phyloP scores from a whole-genome alignment of 2,113 vertebrate genomes.

The Cyprinodon tularosa region DNA sequence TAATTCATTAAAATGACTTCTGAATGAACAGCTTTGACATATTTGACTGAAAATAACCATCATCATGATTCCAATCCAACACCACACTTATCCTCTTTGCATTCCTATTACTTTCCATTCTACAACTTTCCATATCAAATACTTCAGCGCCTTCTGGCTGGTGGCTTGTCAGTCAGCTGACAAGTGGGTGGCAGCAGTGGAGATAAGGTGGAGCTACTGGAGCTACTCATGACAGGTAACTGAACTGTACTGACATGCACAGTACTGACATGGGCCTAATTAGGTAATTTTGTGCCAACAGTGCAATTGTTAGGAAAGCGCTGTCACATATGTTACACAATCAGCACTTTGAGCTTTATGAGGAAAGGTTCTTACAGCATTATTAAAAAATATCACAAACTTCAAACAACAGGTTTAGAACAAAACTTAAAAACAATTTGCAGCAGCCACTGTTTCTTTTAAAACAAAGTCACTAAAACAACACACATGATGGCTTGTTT shows the following conservation, averaged over 20 bases:
- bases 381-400: constrained; percentile 16
- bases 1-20: constrained; percentile 15
- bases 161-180: constrained; percentile 45
- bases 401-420: neutral
- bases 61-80: constrained; percentile 38
- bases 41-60: constrained; percentile 25
- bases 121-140: constrained; percentile 41
- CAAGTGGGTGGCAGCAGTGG: constrained; percentile 30
- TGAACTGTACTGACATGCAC: constrained; percentile 36
- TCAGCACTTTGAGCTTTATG: constrained; percentile 45
- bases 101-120: constrained; percentile 19
- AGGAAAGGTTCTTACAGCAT: neutral
- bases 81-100: constrained; percentile 23
- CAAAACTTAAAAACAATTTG: neutral
- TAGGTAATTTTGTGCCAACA: constrained; percentile 37
- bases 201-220: constrained; percentile 16
- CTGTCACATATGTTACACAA: constrained; percentile 17
- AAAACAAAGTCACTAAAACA: neutral
- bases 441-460: neutral
- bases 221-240: constrained; percentile 59
- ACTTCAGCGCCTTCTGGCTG: constrained; percentile 47
- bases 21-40: constrained; percentile 44
- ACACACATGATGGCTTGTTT: neutral
- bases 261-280: constrained; percentile 48
- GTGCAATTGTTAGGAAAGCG: constrained; percentile 31